Evolutionary conservation across 2,797 vertebrate species (phyloP).

Genomic region (Molothrus ater): DNA sequence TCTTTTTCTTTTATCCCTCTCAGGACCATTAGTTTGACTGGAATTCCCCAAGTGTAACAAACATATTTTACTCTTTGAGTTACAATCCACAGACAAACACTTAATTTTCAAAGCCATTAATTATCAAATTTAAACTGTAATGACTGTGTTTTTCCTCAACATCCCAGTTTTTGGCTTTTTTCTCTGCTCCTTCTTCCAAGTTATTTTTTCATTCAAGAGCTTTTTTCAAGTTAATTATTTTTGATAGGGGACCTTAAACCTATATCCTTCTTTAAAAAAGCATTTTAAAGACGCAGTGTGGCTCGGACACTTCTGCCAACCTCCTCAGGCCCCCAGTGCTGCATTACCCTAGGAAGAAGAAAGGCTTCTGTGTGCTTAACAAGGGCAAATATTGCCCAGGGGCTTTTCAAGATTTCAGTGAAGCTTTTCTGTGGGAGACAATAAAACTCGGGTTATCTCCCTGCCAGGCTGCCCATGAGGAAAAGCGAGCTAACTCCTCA

Average conservation of each 20-base stretch:
- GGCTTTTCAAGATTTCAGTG: background rate
- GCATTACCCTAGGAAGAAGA: accelerated
- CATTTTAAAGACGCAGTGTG: accelerated
- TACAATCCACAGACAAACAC: background rate
- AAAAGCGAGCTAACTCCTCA: accelerated
- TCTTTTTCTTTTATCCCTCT: constrained; percentile 74
- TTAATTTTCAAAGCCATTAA: background rate
- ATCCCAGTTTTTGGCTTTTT: background rate
- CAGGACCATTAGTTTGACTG: constrained; percentile 70
- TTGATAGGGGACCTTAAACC: background rate
- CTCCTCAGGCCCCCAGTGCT: background rate
- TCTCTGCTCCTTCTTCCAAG: background rate
- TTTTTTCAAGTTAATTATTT: background rate
- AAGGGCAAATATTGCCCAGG: accelerated
- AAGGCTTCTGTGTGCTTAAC: background rate
- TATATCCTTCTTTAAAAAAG: background rate
- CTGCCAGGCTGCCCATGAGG: accelerated
- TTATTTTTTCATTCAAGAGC: background rate
- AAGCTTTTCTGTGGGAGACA: accelerated
- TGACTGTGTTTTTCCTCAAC: background rate
- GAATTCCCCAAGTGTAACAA: constrained; percentile 79
- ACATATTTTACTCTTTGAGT: background rate
- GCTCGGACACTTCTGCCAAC: background rate
- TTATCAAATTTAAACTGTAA: background rate
- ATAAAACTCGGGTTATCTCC: background rate